Evolutionary conservation across 1,140 invertebrate species (phyloP).

Genomic region (Neelides sp.): DNA sequence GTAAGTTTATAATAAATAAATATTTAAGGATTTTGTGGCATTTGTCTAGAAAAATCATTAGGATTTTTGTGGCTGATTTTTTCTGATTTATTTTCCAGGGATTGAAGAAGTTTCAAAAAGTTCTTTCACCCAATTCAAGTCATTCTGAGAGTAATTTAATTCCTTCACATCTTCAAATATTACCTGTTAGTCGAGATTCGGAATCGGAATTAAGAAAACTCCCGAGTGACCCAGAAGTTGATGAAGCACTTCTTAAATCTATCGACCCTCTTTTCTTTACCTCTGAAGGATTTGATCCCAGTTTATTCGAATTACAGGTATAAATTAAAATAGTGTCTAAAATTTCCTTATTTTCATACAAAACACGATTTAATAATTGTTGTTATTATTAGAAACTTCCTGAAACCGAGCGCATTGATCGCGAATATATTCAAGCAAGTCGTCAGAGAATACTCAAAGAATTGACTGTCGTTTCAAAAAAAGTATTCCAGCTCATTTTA

Average conservation of each 20-base stretch:
- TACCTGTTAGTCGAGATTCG: constrained; percentile 27
- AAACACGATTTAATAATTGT: background rate
- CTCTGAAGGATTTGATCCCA: constrained; percentile 49
- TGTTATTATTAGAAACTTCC: constrained; percentile 46
- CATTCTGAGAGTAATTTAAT: constrained; percentile 11
- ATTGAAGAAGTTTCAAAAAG: constrained; percentile 27
- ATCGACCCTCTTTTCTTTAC: constrained; percentile 56
- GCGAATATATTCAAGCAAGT: constrained; percentile 52
- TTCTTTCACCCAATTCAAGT: constrained; percentile 12
- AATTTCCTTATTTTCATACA: constrained; percentile 3
- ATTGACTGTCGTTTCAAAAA: constrained; percentile 74
- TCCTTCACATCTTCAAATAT: constrained; percentile 19
- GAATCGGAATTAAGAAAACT: constrained; percentile 26
- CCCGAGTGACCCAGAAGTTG: constrained; percentile 43
- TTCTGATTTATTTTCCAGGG: constrained; percentile 18
- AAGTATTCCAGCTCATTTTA: constrained; percentile 77
- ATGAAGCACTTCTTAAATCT: constrained; percentile 58
- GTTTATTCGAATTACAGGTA: constrained; percentile 52
- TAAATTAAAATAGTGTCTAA: constrained; percentile 8
- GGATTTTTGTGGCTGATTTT: background rate
- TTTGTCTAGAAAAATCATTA: too few species aligned
- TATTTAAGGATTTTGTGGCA: too few species aligned
- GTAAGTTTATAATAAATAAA: constrained; percentile 8
- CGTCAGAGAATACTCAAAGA: constrained; percentile 55
- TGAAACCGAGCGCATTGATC: constrained; percentile 45